Evolutionary conservation across 2,797 vertebrate genomes (phyloP), one percentile per base, ranked within the genome.

Genomic region (Anguilla obscura): DNA sequence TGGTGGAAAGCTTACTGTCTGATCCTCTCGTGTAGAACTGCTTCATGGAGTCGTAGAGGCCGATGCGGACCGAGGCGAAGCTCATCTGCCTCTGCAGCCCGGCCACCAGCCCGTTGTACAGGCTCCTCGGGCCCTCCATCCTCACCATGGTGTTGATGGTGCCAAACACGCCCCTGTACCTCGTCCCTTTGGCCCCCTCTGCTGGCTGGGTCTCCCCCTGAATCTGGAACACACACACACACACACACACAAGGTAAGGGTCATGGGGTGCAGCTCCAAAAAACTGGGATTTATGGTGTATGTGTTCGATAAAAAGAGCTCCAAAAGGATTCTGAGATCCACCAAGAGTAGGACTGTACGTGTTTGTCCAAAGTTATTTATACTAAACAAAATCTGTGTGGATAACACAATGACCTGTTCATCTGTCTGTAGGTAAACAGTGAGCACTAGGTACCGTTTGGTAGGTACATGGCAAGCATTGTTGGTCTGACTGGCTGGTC

Each of bases 31-130:
- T 91, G 94, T 97, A 97, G 88, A 97, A 89, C 91, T 96, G 94
- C 91, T 97, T 97, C 92, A 96, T 94, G 63, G 93, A 94, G 94
- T 97, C 97, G 9, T 97, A 97, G 21, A 97, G 94, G 30, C 96
- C 97, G 3, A 97, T 96, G 4, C 96, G 96, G 87, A 97, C 94
- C 0, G 97, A 97, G 18, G 97, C 95, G 0, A 97, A 97, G 89
- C 95, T 94, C 95, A 96, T 96, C 92, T 96, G 96, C 33, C 96
- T 92, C 52, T 96, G 97, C 36, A 97, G 95, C 14, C 96, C 97
- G 0, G 96, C 96, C 90, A 96, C 95, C 88, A 97, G 91, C 0
- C 96, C 96, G 0, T 89, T 96, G 93, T 97, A 97, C 50, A 97
- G 94, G 69, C 95, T 96, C 88, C 93, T 89, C 0, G 94, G 91